Base-by-base conservation (phyloP, 2,888 invertebrate species). In the Molorchus minor region DNA sequence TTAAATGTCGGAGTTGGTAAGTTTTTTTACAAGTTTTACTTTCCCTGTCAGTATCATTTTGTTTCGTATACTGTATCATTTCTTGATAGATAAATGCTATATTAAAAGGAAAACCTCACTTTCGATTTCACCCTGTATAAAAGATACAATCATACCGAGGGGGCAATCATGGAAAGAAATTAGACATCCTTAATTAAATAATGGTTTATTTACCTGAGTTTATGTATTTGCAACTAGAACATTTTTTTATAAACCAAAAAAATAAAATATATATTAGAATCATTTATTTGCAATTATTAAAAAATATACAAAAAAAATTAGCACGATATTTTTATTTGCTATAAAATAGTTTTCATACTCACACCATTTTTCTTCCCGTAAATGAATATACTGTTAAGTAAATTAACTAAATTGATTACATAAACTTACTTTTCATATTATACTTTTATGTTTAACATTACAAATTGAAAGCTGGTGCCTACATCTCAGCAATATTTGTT, bases 331-430 rank as follows among this genome's bases (percentile, higher is more conserved):
- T 41, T 41, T 41, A 43, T 41, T 52, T 21, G 38, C 20, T 38
- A 13, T 49, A 41, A 30, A 30, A 19, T 30, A 30, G 29, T 21
- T 51, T 17, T 25, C 13, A 12, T 19, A n/a, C 36, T 25, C 52
- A 51, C 51, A 41, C 35, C 40, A 29, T 38, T 38, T 57, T 41
- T 57, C 56, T 60, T 63, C 46, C 56, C 58, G 44, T 63, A 67
- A 52, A 65, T 65, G 64, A 67, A 67, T 65, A 67, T 61, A 66
- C 56, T 62, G 62, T 62, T 38, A 51, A 57, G 41, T 62, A 54
- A n/a, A n/a, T n/a, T n/a, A n/a, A 60, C 52, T 63, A 61, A 58
- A 61, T 51, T 55, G 45, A 51, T 59, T 61, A 54, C 46, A 45
- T 49, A 52, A 52, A 41, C 52, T 49, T 15, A 49, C 20, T 47